Evolutionary conservation across 2,113 vertebrate species (phyloP), one percentile per base, ranked within the genome.

Genomic region (Machaerirhynchus nigripectus): DNA sequence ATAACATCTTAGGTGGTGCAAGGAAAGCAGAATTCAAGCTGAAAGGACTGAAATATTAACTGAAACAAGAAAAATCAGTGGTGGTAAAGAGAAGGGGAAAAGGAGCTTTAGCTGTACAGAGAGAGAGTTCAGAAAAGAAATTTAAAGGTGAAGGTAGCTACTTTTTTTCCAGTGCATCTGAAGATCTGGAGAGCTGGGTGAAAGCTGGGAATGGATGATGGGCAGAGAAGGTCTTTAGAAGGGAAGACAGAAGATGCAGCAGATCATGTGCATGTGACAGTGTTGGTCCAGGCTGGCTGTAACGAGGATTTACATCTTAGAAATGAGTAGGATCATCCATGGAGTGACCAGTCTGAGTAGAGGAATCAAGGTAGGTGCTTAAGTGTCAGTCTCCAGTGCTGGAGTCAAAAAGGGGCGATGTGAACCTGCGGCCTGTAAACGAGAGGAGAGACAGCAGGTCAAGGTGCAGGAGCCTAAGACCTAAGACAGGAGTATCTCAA

Each of bases 271-370:
- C 28, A 31, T 64, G 69, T 83, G 49, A 37, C 9, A 31, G 1
- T 1, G 3, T 53, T 61, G 49, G 40, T 47, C 24, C 20, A 76
- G 28, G 9, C 42, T 16, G 74, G 13, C 37, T 80, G 22, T 56
- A 64, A 26, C 0, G 1, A 18, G 22, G 16, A 49, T 17, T 37
- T 56, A 21, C 2, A 0, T 10, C 31, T 78, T 59, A 60, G 30
- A 63, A 81, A 61, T 27, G 1, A 46, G 70, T 20, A 49, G 63
- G 15, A 27, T 50, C 26, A 7, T 53, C 6, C 31, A 8, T 16
- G 5, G 53, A n/a, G 26, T 42, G 26, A 81, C 14, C 30, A 27
- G 3, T 42, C 13, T 35, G 35, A 42, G 28, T 10, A 46, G 82
- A 76, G 46, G 20, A 73, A 37, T 40, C 26, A 8, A 46, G 26